These are phyloP conservation scores for Alviniconcha strummeri DNA, from an alignment of 2,888 invertebrate genomes.

Conservation along the genomic window DNA sequence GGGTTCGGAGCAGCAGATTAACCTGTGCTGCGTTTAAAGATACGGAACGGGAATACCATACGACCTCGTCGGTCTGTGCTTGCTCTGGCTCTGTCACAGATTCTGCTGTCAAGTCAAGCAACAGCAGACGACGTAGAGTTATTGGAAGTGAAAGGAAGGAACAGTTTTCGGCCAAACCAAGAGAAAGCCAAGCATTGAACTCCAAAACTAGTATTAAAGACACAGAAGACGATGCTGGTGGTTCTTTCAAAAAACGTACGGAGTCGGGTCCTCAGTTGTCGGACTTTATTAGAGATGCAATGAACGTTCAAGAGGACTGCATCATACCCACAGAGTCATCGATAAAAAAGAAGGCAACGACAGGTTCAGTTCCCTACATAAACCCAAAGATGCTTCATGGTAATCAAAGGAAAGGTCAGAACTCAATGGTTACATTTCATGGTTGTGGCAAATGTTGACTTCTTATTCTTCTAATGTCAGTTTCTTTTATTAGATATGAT, in stretches of 20 bases:
- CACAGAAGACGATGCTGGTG: not conserved
- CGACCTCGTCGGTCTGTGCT: too few species aligned
- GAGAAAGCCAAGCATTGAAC: too few species aligned
- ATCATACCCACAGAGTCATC: not conserved
- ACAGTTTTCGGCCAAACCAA: too few species aligned
- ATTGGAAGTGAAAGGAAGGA: too few species aligned
- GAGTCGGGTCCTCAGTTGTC: constrained; percentile 14
- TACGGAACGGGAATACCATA: too few species aligned
- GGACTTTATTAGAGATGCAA: constrained; percentile 12
- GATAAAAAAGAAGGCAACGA: not conserved
- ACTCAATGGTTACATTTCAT: not conserved
- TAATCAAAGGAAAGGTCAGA: constrained; percentile 25
- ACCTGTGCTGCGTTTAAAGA: too few species aligned
- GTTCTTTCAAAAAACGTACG: not conserved
- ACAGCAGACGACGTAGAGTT: too few species aligned
- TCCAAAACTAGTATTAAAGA: not conserved
- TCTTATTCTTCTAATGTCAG: not conserved
- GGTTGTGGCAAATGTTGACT: not conserved
- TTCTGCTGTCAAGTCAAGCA: too few species aligned
- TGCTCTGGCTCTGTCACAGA: too few species aligned
- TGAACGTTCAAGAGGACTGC: not conserved
- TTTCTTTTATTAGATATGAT: too few species aligned
- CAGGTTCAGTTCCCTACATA: constrained; percentile 23
- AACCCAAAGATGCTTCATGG: constrained; percentile 19
- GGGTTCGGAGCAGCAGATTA: not conserved